Evolutionary conservation across 2,888 invertebrate species (phyloP).

Genomic region (Drosophila longiperda): DNA sequence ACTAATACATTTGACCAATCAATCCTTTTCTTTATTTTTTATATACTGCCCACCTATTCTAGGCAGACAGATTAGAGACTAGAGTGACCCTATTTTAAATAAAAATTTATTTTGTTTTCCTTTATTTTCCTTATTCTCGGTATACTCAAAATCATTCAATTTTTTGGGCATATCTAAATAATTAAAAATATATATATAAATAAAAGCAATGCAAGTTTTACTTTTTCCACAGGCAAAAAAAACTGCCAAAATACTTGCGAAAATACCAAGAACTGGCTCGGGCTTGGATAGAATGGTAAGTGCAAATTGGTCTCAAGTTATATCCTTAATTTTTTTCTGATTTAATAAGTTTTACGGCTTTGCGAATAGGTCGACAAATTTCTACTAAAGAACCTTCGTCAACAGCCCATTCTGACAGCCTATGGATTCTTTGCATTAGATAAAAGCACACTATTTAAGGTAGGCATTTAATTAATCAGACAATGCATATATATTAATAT

Average conservation of each 20-base stretch:
- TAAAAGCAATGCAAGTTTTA: neutral
- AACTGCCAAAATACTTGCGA: constrained; percentile 73
- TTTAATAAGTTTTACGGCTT: neutral
- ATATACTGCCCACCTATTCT: neutral
- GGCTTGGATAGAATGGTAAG: constrained; percentile 76
- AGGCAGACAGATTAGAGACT: neutral
- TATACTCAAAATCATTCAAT: neutral
- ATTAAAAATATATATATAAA: too few species aligned
- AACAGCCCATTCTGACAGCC: constrained; percentile 80
- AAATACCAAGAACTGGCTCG: constrained; percentile 67
- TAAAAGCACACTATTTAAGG: constrained; percentile 80
- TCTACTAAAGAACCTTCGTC: constrained; percentile 77
- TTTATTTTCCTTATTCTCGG: too few species aligned
- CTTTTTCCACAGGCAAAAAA: constrained; percentile 71
- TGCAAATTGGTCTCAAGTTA: neutral
- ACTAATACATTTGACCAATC: neutral
- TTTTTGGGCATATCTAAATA: neutral
- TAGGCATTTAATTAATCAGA: constrained; percentile 24
- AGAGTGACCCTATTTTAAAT: too few species aligned
- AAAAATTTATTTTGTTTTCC: too few species aligned
- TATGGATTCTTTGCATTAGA: constrained; percentile 82
- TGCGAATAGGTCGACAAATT: constrained; percentile 79
- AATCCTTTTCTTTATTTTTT: neutral
- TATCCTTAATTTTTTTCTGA: neutral
- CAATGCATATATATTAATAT: neutral